Conservation (phyloP, 2,113 vertebrate species). For the Paradoxurus hermaphroditus region DNA sequence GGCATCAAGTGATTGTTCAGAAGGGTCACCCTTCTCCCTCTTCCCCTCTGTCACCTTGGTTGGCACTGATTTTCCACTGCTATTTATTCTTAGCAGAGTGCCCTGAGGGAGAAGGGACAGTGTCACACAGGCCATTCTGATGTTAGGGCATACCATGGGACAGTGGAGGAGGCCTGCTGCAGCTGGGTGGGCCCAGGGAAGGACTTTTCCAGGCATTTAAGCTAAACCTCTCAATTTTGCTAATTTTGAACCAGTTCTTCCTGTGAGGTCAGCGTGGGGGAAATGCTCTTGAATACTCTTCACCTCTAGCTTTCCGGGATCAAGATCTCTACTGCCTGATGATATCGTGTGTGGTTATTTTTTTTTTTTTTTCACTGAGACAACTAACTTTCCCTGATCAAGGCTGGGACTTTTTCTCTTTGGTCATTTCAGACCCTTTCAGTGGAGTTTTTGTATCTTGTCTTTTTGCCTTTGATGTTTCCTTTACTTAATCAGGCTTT, state of each 20-base stretch:
- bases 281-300: not conserved
- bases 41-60: not conserved
- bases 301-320: constrained; percentile 18
- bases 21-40: not conserved
- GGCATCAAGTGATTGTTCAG: not conserved
- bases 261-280: constrained; percentile 3
- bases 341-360: not conserved
- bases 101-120: not conserved
- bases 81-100: not conserved
- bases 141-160: not conserved
- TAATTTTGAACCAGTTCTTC: not conserved
- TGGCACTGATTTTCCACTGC: not conserved
- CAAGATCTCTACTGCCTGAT: constrained; percentile 5
- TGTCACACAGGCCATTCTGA: not conserved
- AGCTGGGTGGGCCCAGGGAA: not conserved
- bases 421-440: constrained; percentile 51
- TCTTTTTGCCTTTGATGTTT: constrained; percentile 59
- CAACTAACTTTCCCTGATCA: constrained; percentile 63
- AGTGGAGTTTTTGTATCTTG: constrained; percentile 47
- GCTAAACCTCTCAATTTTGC: not conserved
- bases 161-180: not conserved
- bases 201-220: not conserved
- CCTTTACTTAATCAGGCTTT: constrained; percentile 45
- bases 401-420: constrained; percentile 61
- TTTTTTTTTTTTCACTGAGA: constrained; percentile 38